Evolutionary conservation across 2,797 vertebrate species (phyloP), one percentile per base, ranked within the genome.

Genomic region (Acrocephalus scirpaceus): DNA sequence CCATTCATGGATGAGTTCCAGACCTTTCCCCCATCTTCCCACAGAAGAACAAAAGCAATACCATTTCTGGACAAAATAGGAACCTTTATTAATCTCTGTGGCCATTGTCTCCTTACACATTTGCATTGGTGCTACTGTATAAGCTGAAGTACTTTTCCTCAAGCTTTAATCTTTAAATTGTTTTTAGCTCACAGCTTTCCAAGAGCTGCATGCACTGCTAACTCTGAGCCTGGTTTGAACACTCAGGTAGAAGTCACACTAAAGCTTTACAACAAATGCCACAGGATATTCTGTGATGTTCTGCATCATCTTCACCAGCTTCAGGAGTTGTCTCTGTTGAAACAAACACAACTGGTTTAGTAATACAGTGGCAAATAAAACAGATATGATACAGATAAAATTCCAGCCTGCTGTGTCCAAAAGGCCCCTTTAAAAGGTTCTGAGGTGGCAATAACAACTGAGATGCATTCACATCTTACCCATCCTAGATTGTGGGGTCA

Each of bases 41-140:
- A 19, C 1, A 51, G 22, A 88, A 86, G 48, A 83, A 94, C 16
- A 89, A 79, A 91, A 79, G 16, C 50, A 89, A 51, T 22, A 40
- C 7, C 21, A 72, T 19, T 89, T 74, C 71, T 65, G 50, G 48
- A 66, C 50, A 71, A 92, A 86, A 60, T 48, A 83, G 25, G 65
- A 73, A 85, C 30, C 67, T 96, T 96, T 96, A 96, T 92, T 95
- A 91, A 94, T 60, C 34, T 53, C 61, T 13, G 13, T n/a, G 54
- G 44, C 42, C 72, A 71, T 29, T 34, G 34, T 88, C 45, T 47
- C 45, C 36, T 74, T 54, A 64, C 53, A 82, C 48, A 82, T 44
- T 78, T 4, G 2, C 8, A 32, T 1, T 18, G 11, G 38, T 70
- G 64, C 38, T 7, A 61, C 30, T 29, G 42, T 61, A 40, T 7